These are phyloP conservation scores for Steinernema carpocapsae DNA, from an alignment of 2,888 invertebrate species.

Conservation along the genomic window DNA sequence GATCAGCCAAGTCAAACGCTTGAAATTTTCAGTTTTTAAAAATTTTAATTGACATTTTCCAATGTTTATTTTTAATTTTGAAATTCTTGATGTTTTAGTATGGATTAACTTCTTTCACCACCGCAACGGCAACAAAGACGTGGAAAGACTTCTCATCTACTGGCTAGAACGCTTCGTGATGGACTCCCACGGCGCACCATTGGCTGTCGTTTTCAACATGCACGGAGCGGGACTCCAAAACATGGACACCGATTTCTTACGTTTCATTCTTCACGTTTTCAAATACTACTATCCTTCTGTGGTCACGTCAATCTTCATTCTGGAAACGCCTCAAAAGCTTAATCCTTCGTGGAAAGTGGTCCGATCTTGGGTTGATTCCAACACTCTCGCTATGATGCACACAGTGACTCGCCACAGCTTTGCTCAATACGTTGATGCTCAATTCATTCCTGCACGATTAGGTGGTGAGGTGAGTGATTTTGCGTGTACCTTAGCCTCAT, in stretches of 20 bases:
- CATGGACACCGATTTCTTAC: slow-evolving; percentile 63
- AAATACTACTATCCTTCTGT: slow-evolving; percentile 63
- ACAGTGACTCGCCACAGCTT: slow-evolving; percentile 48
- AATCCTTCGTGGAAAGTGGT: slow-evolving; percentile 62
- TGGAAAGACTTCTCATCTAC: slow-evolving; percentile 59
- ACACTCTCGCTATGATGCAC: slow-evolving; percentile 40
- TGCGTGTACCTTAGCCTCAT: slow-evolving; percentile 17
- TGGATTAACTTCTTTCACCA: slow-evolving; percentile 62
- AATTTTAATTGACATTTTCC: no score
- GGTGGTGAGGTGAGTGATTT: slow-evolving; percentile 57
- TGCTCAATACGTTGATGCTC: slow-evolving; percentile 51
- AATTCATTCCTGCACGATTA: slow-evolving; percentile 52
- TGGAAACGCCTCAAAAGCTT: slow-evolving; percentile 57
- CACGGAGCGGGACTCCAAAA: slow-evolving; percentile 53
- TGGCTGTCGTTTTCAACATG: slow-evolving; percentile 63
- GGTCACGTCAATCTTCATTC: slow-evolving; percentile 55
- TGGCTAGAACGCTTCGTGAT: slow-evolving; percentile 65
- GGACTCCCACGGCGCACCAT: slow-evolving; percentile 55
- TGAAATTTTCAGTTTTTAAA: no score
- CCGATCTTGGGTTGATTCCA: slow-evolving; percentile 43
- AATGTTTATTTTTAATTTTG: no score
- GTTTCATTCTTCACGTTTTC: slow-evolving; percentile 61
- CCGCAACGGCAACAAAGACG: slow-evolving; percentile 49
- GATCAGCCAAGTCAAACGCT: no score
- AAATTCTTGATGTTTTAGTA: slow-evolving; percentile 50